phyloP scores from a whole-genome alignment of 2,888 invertebrate genomes.

The Coecobrya sp. region DNA sequence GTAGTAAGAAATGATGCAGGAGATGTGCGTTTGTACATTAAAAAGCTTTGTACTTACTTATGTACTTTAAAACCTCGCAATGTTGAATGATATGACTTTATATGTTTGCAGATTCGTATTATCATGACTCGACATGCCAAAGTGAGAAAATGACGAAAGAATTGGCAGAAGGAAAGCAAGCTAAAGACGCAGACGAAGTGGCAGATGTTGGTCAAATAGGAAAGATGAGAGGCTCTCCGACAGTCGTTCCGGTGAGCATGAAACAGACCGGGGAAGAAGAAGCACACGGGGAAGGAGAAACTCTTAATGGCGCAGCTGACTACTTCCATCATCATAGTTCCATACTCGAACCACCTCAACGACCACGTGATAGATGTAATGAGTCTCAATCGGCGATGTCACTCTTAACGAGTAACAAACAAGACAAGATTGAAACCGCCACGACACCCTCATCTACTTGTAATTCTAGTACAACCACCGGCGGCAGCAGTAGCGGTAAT shows the following conservation, averaged over 20 bases:
- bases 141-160: conserved; percentile 19
- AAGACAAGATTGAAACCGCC: conserved; percentile 60
- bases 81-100: not conserved
- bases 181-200: not conserved
- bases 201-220: conserved; percentile 58
- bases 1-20: no score
- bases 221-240: conserved; percentile 36
- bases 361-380: conserved; percentile 66
- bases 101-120: conserved; percentile 37
- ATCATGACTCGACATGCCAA: conserved; percentile 26
- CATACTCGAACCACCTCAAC: conserved; percentile 19
- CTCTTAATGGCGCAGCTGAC: conserved; percentile 69
- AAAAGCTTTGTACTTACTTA: not conserved
- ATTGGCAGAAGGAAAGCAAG: conserved; percentile 33
- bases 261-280: conserved; percentile 33
- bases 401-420: conserved; percentile 56
- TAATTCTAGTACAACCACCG: conserved; percentile 10
- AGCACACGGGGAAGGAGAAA: conserved; percentile 16
- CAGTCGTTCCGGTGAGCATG: not conserved
- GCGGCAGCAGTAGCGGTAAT: conserved; percentile 28
- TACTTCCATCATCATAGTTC: conserved; percentile 45
- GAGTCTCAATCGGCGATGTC: conserved; percentile 67
- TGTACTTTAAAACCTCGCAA: no score
- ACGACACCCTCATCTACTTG: conserved; percentile 1
- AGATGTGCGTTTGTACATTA: no score